Base-by-base conservation (phyloP, 2,888 invertebrate genomes). In the Polia nebulosa region DNA sequence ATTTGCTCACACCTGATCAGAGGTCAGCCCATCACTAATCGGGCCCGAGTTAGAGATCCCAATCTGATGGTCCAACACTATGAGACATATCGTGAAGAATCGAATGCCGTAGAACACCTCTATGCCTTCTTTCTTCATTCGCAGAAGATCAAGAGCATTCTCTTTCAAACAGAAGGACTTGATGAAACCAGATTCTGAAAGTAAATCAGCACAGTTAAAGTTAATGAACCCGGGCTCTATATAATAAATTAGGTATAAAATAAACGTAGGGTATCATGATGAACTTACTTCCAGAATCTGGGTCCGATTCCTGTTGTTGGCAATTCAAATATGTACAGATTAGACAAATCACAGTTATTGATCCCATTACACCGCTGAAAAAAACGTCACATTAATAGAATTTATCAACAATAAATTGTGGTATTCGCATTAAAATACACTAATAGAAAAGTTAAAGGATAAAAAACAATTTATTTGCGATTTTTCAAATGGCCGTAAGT, bases 51-150 rank as follows among this genome's bases (percentile, higher is more conserved):
- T 94, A 51, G 90, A 90, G 4, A 96, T 95, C 2, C 96, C 96
- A 44, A 96, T 92, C 61, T 96, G 93, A 86, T 97, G 97, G 51
- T 95, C 96, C 80, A 96, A 83, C 9, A 96, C 96, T 34, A 97
- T 95, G 32, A 96, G 91, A 69, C 96, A 93, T 70, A 97, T 97
- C 0, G 96, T 94, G 32, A 97, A 80, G 52, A 96, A 96, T 56
- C 96, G 92, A 34, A 97, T 93, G 0, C 97, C 97, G 84, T 97
- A 96, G n/a, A 97, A 85, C 4, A 96, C 92, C 63, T 94, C 94
- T n/a, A 96, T 57, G 0, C 93, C 94, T 29, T 89, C 89, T 15
- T 90, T 91, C 32, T 89, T 92, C 75, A 90, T 84, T 45, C 83
- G 87, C 57, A 88, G 91, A 65, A 89, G 92, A 76, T 90, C 93